Base-by-base conservation (phyloP, 2,113 vertebrate species). In the Ceuthmochares aereus region DNA sequence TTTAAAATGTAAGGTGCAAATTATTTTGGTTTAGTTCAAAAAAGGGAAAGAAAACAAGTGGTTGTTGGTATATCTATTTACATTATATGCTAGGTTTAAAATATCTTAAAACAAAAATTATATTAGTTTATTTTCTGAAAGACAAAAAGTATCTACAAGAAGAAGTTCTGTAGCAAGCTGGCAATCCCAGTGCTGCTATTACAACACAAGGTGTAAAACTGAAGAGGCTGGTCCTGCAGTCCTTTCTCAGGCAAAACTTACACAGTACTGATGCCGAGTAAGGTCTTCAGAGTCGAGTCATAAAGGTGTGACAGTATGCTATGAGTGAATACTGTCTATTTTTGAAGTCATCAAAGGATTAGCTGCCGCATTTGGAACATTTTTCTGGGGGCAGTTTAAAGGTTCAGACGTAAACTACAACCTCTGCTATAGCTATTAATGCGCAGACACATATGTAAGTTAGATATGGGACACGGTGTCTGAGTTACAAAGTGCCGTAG, bases 1-100 rank as follows among this genome's bases (percentile, higher is more conserved):
- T 86, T 84, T 78, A 20, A 81, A 94, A 78, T 54, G n/a, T 37
- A 84, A 82, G 73, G 76, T 70, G 86, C 88, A 94, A 74, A 86
- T 56, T 69, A 84, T 73, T 95, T 90, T 77, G 42, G 2, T 94
- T 78, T 63, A 72, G 47, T 60, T 92, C 21, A 77, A 55, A 82
- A 95, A 90, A 59, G 47, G 76, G 66, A 86, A 92, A 37, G 56
- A 70, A 94, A 66, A 52, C 42, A 92, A 84, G 84, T 89, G 56
- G 43, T 75, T 93, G 73, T 79, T 92, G 92, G 75, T 85, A 15
- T 6, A 75, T 77, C 51, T 86, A 29, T 69, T 80, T 72, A 58
- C 51, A 34, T 87, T 84, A 64, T 51, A 49, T 69, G 34, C 69
- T 73, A 49, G 32, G 54, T 89, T 90, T 86, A 55, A 88, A 93